Evolutionary conservation across 2,888 invertebrate genomes (phyloP).

Genomic region (Synanthedon tipuliformis): DNA sequence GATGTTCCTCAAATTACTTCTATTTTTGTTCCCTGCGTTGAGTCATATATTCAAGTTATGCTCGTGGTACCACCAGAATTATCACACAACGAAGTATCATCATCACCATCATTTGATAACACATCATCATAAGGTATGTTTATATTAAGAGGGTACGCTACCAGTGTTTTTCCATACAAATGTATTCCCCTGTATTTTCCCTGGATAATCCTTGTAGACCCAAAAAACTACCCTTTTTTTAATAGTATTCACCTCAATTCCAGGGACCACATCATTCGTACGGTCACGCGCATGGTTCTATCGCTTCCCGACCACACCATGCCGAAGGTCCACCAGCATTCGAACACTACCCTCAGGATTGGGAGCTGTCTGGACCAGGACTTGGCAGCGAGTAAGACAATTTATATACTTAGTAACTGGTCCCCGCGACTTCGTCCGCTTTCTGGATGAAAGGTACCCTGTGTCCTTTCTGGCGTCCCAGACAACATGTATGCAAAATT

Average conservation of each 20-base stretch:
- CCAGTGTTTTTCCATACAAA: too few species aligned
- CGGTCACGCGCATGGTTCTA: conserved; percentile 19
- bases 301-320: conserved; percentile 38
- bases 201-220: too few species aligned
- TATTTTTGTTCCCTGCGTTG: conserved; percentile 85
- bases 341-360: conserved; percentile 65
- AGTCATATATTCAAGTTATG: conserved; percentile 87
- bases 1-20: conserved; percentile 80
- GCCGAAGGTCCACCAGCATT: conserved; percentile 22
- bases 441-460: too few species aligned
- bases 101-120: conserved; percentile 86
- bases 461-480: too few species aligned
- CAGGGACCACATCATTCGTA: conserved; percentile 33
- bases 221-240: too few species aligned
- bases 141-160: too few species aligned
- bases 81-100: conserved; percentile 80
- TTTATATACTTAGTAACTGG: too few species aligned
- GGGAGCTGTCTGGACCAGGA: conserved; percentile 73
- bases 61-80: conserved; percentile 82
- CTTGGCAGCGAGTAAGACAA: conserved; percentile 70
- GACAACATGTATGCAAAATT: too few species aligned
- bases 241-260: neutral
- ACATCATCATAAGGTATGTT: conserved; percentile 75
- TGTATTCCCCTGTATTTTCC: too few species aligned
- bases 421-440: too few species aligned